phyloP scores from a whole-genome alignment of 2,888 invertebrate genomes.

The Notocelia uddmanniana region DNA sequence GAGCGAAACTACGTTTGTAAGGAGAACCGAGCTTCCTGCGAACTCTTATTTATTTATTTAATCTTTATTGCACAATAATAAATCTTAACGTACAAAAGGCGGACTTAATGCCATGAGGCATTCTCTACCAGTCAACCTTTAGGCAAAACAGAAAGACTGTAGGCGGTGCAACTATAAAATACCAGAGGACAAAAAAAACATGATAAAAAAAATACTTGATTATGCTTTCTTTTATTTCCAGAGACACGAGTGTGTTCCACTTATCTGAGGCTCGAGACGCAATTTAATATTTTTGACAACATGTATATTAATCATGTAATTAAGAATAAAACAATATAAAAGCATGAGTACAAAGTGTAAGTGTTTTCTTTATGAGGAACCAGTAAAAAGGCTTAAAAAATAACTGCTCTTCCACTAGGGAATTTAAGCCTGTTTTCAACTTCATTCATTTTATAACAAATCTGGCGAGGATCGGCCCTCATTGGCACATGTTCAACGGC shows the following conservation, averaged over 20 bases:
- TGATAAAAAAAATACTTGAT: not conserved
- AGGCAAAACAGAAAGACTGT: too few species aligned
- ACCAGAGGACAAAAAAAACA: too few species aligned
- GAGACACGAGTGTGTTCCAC: not conserved
- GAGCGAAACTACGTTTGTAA: too few species aligned
- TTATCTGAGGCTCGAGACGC: not conserved
- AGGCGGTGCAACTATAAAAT: too few species aligned
- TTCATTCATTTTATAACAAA: slow-evolving; percentile 57
- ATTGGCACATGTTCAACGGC: slow-evolving; percentile 80
- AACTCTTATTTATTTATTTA: too few species aligned
- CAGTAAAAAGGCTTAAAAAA: not conserved
- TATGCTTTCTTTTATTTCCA: not conserved
- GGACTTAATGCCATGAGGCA: too few species aligned
- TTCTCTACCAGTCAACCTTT: too few species aligned
- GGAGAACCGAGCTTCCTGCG: too few species aligned
- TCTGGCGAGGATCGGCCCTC: slow-evolving; percentile 69
- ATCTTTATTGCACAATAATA: too few species aligned
- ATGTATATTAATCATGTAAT: not conserved
- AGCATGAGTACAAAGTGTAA: not conserved
- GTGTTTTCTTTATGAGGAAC: not conserved
- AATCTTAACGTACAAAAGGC: too few species aligned
- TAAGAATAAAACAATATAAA: not conserved
- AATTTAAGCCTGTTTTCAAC: slow-evolving; percentile 31
- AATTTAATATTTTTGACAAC: not conserved
- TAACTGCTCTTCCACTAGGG: slow-evolving; percentile 7